Evolutionary conservation across 2,113 vertebrate genomes (phyloP), one percentile per base, ranked within the genome.

Genomic region (Trematocara unimaculatum): DNA sequence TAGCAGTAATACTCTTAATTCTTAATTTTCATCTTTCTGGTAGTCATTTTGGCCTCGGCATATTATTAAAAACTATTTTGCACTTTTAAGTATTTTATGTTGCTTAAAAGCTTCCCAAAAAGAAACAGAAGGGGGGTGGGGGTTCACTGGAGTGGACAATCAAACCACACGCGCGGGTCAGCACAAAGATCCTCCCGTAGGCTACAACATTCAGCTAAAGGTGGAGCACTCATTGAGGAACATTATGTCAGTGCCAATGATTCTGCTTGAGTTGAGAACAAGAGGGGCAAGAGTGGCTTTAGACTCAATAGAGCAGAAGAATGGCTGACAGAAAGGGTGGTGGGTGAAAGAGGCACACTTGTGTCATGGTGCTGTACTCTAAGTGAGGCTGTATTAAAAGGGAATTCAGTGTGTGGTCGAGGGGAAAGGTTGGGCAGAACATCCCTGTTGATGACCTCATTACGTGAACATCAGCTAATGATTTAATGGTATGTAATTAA

Each of bases 261-360:
- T 94, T 95, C 92, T 88, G 93, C 92, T 85, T 70, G 89, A 94
- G 93, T 84, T 87, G 93, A 93, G 90, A 90, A 92, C 62, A 91
- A 95, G 91, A 93, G 89, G 83, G 88, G 77, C 40, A 6, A 64
- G 78, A 87, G 83, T 90, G 84, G 82, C 87, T 93, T 64, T 84
- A 62, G 11, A 81, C 81, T 90, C 94, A 94, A 83, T 88, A 91
- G 90, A 94, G 94, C 94, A 91, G 94, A 95, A 95, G 91, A 93
- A 92, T 88, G 84, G 86, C 87, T 90, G 85, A 91, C 83, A 79
- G 92, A 89, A 84, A 87, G 81, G 60, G 88, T 42, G 74, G 35
- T 58, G 78, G 33, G 15, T 33, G 86, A 35, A 12, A 42, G 64
- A 14, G 54, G 42, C 3, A 35, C 53, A 15, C 42, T 56, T 54